Conservation (phyloP, 2,113 vertebrate species). For the Hystrix cristata region DNA sequence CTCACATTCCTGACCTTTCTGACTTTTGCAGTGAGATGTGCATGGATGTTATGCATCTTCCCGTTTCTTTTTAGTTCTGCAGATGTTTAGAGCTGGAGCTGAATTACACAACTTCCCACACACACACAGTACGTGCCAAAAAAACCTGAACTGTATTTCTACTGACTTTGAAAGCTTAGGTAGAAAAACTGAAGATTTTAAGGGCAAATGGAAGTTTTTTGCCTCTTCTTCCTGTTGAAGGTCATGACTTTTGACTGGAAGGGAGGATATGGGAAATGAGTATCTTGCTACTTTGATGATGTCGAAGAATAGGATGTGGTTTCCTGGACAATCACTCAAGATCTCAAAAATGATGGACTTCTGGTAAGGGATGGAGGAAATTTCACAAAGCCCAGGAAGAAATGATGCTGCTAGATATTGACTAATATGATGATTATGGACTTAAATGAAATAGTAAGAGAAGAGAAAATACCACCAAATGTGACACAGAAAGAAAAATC, state of each 20-base stretch:
- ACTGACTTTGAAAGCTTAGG: slow-evolving; percentile 54
- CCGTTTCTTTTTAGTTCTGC: slow-evolving; percentile 2
- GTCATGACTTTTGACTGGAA: slow-evolving; percentile 40
- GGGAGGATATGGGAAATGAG: slow-evolving; percentile 35
- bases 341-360: slow-evolving; percentile 50
- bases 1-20: neutral
- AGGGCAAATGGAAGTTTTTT: slow-evolving; percentile 30
- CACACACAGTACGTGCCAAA: neutral
- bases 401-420: slow-evolving; percentile 43
- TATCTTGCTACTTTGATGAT: slow-evolving; percentile 43
- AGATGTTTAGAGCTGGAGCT: slow-evolving; percentile 12
- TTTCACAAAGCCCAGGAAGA: slow-evolving; percentile 63
- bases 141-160: slow-evolving; percentile 20
- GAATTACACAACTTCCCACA: neutral
- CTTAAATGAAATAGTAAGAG: slow-evolving; percentile 28
- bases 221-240: slow-evolving; percentile 46
- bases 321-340: slow-evolving; percentile 52
- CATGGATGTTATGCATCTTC: neutral
- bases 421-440: slow-evolving; percentile 53
- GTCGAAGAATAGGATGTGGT: slow-evolving; percentile 61
- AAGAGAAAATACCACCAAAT: slow-evolving; percentile 6
- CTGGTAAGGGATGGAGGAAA: slow-evolving; percentile 53
- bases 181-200: slow-evolving; percentile 56
- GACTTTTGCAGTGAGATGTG: neutral
- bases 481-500: slow-evolving; percentile 50